These are phyloP conservation scores for Rousettus madagascariensis DNA, from an alignment of 2,797 vertebrate species.

Conservation along the genomic window DNA sequence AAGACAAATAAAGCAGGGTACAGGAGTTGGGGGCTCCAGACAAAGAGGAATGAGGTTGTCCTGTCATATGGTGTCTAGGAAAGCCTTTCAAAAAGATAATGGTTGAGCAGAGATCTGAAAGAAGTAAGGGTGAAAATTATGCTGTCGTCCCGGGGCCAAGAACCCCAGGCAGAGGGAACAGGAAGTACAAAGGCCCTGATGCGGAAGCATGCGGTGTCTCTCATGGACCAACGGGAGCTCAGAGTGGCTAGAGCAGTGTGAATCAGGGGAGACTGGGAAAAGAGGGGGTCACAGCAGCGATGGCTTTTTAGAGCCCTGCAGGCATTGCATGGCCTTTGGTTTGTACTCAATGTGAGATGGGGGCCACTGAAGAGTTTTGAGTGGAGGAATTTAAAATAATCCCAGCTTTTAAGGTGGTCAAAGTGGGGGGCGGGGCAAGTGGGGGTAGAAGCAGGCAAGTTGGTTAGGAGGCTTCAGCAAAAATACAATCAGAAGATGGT, in stretches of 20 bases:
- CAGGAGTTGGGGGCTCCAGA: neutral
- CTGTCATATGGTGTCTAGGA: neutral
- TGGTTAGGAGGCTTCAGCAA: neutral
- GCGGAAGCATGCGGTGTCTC: neutral
- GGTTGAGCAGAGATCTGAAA: neutral
- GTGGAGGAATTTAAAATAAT: neutral
- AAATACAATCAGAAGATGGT: neutral
- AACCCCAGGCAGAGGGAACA: neutral
- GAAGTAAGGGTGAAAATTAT: neutral
- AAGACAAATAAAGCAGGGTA: neutral
- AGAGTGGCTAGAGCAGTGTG: neutral
- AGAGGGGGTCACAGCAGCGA: neutral
- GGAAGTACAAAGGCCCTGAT: neutral
- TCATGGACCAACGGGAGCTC: neutral
- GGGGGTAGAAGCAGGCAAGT: neutral
- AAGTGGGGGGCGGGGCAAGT: neutral
- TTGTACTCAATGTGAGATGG: neutral
- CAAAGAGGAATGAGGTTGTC: neutral
- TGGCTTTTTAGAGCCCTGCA: neutral
- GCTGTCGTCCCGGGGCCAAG: neutral
- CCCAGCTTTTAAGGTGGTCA: neutral
- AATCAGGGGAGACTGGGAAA: neutral
- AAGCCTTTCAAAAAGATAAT: neutral
- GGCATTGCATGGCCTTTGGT: neutral
- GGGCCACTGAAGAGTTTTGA: neutral